Evolutionary conservation across 2,888 invertebrate genomes (phyloP).

Genomic region (Agrotis segetum): DNA sequence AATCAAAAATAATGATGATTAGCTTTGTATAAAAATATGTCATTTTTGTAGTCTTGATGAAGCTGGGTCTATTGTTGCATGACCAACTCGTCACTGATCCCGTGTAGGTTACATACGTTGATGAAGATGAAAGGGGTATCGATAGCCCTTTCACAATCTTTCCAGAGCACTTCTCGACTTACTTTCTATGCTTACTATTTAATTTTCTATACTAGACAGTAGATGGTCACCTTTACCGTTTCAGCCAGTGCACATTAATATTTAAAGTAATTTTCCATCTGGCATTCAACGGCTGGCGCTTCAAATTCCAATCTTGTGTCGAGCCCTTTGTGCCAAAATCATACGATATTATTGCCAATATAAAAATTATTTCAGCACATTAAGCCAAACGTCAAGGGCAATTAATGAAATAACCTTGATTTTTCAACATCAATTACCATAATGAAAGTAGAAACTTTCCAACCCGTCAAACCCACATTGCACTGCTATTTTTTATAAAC

Average conservation of each 20-base stretch:
- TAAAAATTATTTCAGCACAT: slow-evolving; percentile 15
- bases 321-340: slow-evolving; percentile 32
- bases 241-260: background rate
- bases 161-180: background rate
- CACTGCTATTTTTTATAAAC: too few species aligned
- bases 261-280: background rate
- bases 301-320: background rate
- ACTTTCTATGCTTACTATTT: slow-evolving; percentile 17
- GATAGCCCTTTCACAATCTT: slow-evolving; percentile 1
- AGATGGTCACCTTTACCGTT: background rate
- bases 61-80: slow-evolving; percentile 6
- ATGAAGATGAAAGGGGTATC: slow-evolving; percentile 6
- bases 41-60: background rate
- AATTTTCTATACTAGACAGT: background rate
- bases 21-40: background rate
- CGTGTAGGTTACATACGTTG: background rate
- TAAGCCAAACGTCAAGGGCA: background rate
- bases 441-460: background rate
- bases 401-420: background rate
- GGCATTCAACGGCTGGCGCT: too few species aligned
- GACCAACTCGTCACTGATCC: slow-evolving; percentile 23
- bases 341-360: slow-evolving; percentile 23
- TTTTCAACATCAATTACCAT: background rate
- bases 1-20: slow-evolving; percentile 31
- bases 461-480: background rate